Evolutionary conservation across 2,113 vertebrate genomes (phyloP), one percentile per base, ranked within the genome.

Genomic region (Melospiza georgiana): DNA sequence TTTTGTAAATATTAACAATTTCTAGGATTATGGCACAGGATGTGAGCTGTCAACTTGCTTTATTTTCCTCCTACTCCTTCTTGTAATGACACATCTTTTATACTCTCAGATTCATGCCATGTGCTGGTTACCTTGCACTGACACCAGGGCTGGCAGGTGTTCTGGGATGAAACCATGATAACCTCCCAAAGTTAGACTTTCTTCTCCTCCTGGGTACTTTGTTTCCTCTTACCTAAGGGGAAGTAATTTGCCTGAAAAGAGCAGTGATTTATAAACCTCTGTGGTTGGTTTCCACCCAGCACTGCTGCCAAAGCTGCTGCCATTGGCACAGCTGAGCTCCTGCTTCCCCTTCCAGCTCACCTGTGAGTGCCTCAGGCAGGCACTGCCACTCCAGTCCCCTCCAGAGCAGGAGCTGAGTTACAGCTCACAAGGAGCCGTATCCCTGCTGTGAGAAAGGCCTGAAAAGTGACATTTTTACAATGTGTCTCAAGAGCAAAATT

Each of bases 1-100:
- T 94, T 96, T 96, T 94, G 96, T 96, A 96, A 97, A 97, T 96
- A 96, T 96, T 96, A 97, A 92, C 92, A 93, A 76, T 97, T 96
- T 96, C 95, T 76, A 94, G 90, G 94, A 94, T 94, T 95, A 90
- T 90, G 90, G 86, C 92, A 92, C 90, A 96, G 96, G 96, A 96
- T 95, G 90, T 96, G 88, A 96, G 94, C 96, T 96, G 95, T 97
- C 93, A 94, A 10, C 61, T 88, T 78, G 83, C 83, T 97, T 85
- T 93, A 88, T 92, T 92, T 90, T 67, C 90, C 88, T 94, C 95
- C 94, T 89, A 78, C 88, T 84, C 46, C 57, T 96, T 52, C 83
- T 87, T 87, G 80, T 83, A 84, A 19, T 96, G 93, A 96, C 69
- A 94, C 86, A 95, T 96, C 65, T 74, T 73, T 89, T 78, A 49